phyloP scores from a whole-genome alignment of 1,140 invertebrate genomes.

The Tetragonula clypearis region DNA sequence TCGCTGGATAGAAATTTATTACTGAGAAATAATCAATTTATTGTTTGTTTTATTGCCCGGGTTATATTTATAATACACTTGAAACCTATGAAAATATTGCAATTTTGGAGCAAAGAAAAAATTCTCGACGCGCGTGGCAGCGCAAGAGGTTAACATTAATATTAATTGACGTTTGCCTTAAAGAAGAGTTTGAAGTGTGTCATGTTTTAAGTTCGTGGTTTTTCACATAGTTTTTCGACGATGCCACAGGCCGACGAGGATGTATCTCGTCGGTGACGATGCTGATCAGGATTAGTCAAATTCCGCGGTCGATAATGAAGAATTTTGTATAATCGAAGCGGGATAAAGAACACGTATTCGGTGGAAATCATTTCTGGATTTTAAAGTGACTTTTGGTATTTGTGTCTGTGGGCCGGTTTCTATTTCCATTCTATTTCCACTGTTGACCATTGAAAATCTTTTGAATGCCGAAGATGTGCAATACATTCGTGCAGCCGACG shows the following conservation, averaged over 20 bases:
- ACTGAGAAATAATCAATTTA: too few relatives aligned
- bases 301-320: not conserved
- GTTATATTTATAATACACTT: too few relatives aligned
- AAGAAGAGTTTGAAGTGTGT: not conserved
- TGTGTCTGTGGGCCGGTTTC: not conserved
- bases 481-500: not conserved
- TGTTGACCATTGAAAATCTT: not conserved
- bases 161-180: not conserved
- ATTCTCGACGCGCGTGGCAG: too few relatives aligned
- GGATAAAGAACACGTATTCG: not conserved
- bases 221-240: not conserved
- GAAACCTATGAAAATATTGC: too few relatives aligned
- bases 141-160: too few relatives aligned
- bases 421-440: not conserved
- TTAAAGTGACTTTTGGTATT: not conserved
- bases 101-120: too few relatives aligned
- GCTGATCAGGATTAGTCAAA: not conserved
- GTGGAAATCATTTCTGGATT: not conserved
- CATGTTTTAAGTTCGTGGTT: not conserved
- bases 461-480: not conserved
- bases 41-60: too few relatives aligned
- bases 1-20: too few relatives aligned
- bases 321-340: not conserved
- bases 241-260: too few relatives aligned
- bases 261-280: too few relatives aligned